Base-by-base conservation (phyloP, 2,797 vertebrate species). In the Sternarchorhynchus goeldii region DNA sequence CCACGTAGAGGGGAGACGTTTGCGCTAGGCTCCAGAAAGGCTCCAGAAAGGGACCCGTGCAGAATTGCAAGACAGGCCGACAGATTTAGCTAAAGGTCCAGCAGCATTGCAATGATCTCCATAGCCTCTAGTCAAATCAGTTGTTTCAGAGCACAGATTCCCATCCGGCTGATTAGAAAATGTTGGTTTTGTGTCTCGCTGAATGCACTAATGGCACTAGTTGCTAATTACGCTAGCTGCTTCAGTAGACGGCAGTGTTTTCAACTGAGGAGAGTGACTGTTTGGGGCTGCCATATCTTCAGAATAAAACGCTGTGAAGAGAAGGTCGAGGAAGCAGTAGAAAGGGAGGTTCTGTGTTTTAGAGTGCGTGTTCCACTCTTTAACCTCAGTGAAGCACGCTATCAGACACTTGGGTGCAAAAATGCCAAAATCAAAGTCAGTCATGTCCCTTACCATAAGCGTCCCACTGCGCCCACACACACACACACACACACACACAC, bases 291-390 rank as follows among this genome's bases (percentile, higher is more conserved):
- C 62, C 17, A 18, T 68, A 58, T 72, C 62, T 75, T 34, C 31
- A 17, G 39, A 53, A 66, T 32, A 25, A 72, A 68, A 53, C 10
- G 56, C n/a, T 53, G 68, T 16, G n/a, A 53, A 69, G 59, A 41
- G 45, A 21, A 75, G 58, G 53, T 56, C 12, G 18, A 67, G 39
- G 32, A 68, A 75, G 66, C 25, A 59, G 78, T 62, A 59, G 71
- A 77, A 79, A 70, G 66, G 18, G 59, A 78, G 72, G 32, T 79
- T 77, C 84, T 85, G 77, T 79, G 81, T 79, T 83, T 83, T 85
- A 80, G 74, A 80, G 79, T 80, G 82, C 77, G 39, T 5, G 8
- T 81, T 78, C 32, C 73, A 73, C 73, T 78, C 56, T 75, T 65
- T 36, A 76, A 76, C 76, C 39, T 50, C 63, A 31, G 78, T 81